Evolutionary conservation across 2,888 invertebrate genomes (phyloP).

Genomic region (Ceriagrion tenellum): DNA sequence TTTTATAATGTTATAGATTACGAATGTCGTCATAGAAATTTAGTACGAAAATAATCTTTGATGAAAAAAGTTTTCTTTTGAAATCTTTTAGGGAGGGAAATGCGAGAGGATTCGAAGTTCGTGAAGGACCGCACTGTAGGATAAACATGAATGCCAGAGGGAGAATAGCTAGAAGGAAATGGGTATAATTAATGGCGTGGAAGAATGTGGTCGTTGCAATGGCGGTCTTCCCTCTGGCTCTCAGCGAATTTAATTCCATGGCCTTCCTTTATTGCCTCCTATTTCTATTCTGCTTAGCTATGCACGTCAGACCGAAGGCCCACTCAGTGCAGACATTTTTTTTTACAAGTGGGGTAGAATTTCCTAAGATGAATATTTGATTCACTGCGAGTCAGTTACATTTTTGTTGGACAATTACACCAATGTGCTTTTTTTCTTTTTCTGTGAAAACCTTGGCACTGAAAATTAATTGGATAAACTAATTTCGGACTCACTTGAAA

Average conservation of each 20-base stretch:
- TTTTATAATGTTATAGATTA: too few relatives aligned
- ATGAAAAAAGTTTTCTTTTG: background rate
- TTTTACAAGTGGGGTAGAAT: background rate
- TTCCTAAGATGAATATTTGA: background rate
- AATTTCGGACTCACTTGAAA: too few relatives aligned
- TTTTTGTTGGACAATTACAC: background rate
- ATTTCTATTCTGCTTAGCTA: background rate
- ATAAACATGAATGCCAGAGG: background rate
- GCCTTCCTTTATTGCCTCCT: background rate
- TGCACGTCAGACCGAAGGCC: background rate
- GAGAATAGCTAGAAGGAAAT: background rate
- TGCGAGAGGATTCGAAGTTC: background rate
- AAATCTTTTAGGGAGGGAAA: background rate
- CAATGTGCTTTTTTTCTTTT: too few relatives aligned
- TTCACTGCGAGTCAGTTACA: background rate
- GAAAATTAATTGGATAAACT: too few relatives aligned
- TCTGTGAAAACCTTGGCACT: too few relatives aligned
- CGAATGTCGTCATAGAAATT: too few relatives aligned
- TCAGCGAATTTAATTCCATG: background rate
- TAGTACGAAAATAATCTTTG: too few relatives aligned
- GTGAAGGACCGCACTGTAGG: background rate
- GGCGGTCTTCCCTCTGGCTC: background rate
- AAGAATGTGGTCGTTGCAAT: background rate
- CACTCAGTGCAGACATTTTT: background rate
- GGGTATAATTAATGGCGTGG: background rate